Evolutionary conservation across 1,140 invertebrate species (phyloP).

Genomic region (Chionoecetes opilio): DNA sequence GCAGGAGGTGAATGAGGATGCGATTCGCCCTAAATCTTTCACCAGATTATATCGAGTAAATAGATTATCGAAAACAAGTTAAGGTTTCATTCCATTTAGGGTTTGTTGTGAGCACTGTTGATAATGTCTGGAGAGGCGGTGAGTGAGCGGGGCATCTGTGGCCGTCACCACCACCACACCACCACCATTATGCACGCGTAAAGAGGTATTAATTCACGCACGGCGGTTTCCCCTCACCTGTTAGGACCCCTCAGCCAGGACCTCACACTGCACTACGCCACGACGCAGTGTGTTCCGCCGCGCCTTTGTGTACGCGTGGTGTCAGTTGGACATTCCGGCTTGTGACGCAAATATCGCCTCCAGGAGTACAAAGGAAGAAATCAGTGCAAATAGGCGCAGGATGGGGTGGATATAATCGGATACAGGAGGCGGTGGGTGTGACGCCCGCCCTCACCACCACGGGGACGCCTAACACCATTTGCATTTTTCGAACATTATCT

Average conservation of each 20-base stretch:
- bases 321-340: background rate
- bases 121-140: background rate
- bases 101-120: background rate
- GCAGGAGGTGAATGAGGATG: slow-evolving; percentile 3
- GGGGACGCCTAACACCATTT: slow-evolving; percentile 59
- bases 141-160: background rate
- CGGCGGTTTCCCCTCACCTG: too few relatives aligned
- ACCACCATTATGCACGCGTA: slow-evolving; percentile 12
- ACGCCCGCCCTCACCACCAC: background rate
- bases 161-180: background rate
- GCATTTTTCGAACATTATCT: slow-evolving; percentile 71
- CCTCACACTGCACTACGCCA: background rate
- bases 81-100: background rate
- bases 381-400: slow-evolving; percentile 24
- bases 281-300: background rate
- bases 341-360: background rate
- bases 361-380: background rate
- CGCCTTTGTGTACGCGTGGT: background rate
- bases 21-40: background rate
- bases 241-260: too few relatives aligned
- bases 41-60: slow-evolving; percentile 10
- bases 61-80: slow-evolving; percentile 23
- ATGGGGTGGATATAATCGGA: slow-evolving; percentile 15
- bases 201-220: background rate
- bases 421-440: background rate